phyloP scores from a whole-genome alignment of 2,113 vertebrate species.

The Eudyptes chrysolophus region DNA sequence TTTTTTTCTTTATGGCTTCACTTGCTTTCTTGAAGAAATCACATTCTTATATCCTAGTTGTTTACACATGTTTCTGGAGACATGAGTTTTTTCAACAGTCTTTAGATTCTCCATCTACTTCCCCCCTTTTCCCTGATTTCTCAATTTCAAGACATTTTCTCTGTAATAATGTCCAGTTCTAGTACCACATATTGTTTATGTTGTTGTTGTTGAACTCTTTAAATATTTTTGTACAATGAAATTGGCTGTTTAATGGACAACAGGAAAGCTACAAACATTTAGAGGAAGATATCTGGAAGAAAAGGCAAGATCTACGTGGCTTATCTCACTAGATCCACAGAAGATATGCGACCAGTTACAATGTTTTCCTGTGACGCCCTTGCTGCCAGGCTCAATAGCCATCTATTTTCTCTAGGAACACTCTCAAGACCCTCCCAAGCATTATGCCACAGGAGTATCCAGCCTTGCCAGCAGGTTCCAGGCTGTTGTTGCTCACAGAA shows the following conservation, averaged over 20 bases:
- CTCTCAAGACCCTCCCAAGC: not conserved
- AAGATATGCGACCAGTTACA: too few relatives aligned
- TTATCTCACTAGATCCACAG: not conserved
- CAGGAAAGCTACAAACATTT: not conserved
- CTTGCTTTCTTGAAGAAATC: not conserved
- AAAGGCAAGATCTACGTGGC: not conserved
- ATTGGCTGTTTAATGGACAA: not conserved
- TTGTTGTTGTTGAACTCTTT: rapidly evolving
- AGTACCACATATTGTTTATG: not conserved
- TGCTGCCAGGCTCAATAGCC: not conserved
- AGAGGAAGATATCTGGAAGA: not conserved
- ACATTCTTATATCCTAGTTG: not conserved
- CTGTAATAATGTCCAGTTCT: not conserved
- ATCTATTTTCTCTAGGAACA: not conserved
- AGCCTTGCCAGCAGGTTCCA: not conserved
- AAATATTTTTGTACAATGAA: not conserved
- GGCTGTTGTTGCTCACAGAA: not conserved
- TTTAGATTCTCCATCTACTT: not conserved
- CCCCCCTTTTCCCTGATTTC: not conserved
- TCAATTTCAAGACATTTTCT: not conserved
- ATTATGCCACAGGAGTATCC: not conserved
- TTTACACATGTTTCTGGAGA: not conserved
- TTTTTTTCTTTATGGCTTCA: not conserved
- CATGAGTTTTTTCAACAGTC: not conserved
- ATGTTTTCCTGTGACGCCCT: rapidly evolving